These are phyloP conservation scores for Diaperis boleti DNA, from an alignment of 2,888 invertebrate genomes.

Conservation along the genomic window DNA sequence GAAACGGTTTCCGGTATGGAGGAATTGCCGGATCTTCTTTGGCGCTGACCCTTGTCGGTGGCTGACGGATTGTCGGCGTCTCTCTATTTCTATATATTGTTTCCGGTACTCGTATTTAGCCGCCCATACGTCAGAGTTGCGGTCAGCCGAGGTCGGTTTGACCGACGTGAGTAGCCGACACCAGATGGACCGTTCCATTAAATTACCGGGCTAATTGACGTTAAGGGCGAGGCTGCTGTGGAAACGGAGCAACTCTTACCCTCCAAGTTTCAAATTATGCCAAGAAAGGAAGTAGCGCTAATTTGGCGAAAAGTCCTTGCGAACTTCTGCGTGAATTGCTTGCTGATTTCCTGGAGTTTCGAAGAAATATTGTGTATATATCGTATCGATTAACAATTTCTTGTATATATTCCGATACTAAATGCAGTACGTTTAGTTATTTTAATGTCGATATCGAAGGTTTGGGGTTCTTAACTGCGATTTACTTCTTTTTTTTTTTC, in stretches of 20 bases:
- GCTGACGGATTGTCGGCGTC: conserved; percentile 33
- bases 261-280: not conserved
- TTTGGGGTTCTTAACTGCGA: too few relatives aligned
- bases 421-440: too few relatives aligned
- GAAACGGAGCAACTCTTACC: too few relatives aligned
- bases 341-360: too few relatives aligned
- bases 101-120: conserved; percentile 30
- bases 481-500: too few relatives aligned
- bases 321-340: not conserved
- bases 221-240: not conserved
- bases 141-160: conserved; percentile 32
- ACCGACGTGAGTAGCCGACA: conserved; percentile 24
- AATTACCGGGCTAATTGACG: conserved; percentile 28
- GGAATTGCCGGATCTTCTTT: conserved; percentile 37
- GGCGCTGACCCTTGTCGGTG: conserved; percentile 37
- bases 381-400: too few relatives aligned
- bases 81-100: conserved; percentile 26
- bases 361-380: too few relatives aligned
- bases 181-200: conserved; percentile 35
- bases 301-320: not conserved
- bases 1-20: conserved; percentile 33
- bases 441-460: too few relatives aligned
- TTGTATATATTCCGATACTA: too few relatives aligned
- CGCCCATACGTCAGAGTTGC: conserved; percentile 30
- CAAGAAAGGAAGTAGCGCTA: not conserved